Percentiles rank a stretch among this genome's conserved stretches.
Evolutionary conservation across 2,888 invertebrate genomes (phyloP).

Genomic region (Conomelus anceps): DNA sequence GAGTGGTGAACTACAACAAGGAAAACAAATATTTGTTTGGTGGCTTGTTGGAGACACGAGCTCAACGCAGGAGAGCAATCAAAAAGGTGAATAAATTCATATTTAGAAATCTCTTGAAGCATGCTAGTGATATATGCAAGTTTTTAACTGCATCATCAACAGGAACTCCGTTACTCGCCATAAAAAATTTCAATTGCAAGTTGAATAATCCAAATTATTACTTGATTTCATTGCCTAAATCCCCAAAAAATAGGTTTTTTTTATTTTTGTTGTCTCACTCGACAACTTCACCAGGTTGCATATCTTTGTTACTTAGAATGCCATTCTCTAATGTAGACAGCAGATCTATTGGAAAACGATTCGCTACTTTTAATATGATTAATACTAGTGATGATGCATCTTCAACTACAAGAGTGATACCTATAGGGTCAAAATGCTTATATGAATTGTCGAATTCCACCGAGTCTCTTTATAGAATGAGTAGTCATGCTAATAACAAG

Average conservation of each 20-base stretch:
- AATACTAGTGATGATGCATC: background rate
- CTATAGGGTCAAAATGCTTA: background rate
- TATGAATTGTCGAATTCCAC: background rate
- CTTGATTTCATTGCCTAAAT: background rate
- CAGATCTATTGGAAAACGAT: background rate
- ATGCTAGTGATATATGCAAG: background rate
- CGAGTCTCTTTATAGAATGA: background rate
- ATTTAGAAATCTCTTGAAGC: background rate
- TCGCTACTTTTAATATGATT: background rate
- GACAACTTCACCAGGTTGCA: background rate
- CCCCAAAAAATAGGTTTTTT: background rate
- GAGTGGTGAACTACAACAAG: conserved; percentile 8
- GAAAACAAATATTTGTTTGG: conserved; percentile 24
- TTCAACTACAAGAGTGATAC: background rate
- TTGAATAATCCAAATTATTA: background rate
- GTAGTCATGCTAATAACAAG: background rate
- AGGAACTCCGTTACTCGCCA: background rate
- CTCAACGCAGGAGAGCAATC: conserved; percentile 14
- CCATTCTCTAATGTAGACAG: background rate
- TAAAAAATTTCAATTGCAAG: background rate
- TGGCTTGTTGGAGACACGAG: conserved; percentile 18
- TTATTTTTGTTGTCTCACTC: background rate
- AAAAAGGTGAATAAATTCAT: conserved; percentile 9
- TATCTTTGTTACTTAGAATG: background rate
- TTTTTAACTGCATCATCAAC: background rate